Base-by-base conservation (phyloP, 2,888 invertebrate species). In the Temnothorax rugatulus region DNA sequence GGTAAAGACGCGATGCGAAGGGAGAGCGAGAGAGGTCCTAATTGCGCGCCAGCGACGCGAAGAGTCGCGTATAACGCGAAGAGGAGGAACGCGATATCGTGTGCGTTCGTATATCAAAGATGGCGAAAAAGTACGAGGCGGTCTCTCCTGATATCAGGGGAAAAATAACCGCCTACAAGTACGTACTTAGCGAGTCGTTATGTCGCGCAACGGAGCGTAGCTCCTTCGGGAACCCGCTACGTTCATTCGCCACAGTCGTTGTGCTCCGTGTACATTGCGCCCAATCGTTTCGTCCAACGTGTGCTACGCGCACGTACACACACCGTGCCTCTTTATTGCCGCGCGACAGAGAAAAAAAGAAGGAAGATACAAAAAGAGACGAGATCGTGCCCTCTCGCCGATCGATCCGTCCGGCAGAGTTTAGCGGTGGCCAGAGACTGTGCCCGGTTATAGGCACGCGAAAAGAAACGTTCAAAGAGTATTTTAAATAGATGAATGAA, bases 121-220 rank as follows among this genome's bases (percentile, higher is more conserved):
- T 90, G 87, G 87, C 88, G 87, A 82, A 83, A 77, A 77, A 76
- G 66, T 83, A 84, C 76, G 83, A 86, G 86, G 86, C 83, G 74
- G 85, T 59, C 79, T 77, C 82, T 47, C 71, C 83, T 79, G 88
- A 91, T 90, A 90, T 85, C 73, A 88, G 86, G 88, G 90, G 84
- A 89, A 91, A 93, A 94, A 94, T 93, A 91, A 93, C 89, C 90
- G 91, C 89, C 90, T 90, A 90, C 92, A 91, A 92, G 91, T 92
- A 92, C 90, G 91, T 93, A 92, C 92, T 94, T 94, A 93, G 92
- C 92, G 91, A 89, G 90, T 90, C 87, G 91, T 94, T 93, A 94
- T 86, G 83, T 85, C 84, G 88, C 57, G 91, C 94, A 93, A 88
- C 94, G 89, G 86, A 92, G 91, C 94, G 89, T 93, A 94, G 93